A percentile compares a stretch with the other conserved stretches of the same genome.
Conservation (phyloP, 1,140 invertebrate genomes). For the Forficula auricularia region DNA sequence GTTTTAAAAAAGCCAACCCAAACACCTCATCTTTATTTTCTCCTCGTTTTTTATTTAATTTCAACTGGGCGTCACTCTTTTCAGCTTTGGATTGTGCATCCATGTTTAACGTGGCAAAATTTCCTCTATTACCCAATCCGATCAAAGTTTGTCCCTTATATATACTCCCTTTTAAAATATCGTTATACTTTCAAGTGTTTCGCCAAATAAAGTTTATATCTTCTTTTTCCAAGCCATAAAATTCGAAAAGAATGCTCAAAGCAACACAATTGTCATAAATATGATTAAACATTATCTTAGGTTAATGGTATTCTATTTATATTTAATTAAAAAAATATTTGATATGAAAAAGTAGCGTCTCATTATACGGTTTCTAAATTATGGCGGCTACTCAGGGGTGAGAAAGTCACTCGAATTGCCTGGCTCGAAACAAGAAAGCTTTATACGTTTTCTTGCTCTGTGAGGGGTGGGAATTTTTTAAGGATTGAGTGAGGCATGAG, state of each 20-base stretch:
- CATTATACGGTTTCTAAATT: conserved; percentile 10
- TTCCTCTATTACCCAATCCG: conserved; percentile 18
- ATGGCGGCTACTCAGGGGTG: too few species aligned
- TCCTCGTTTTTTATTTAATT: too few species aligned
- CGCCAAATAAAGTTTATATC: conserved; percentile 22
- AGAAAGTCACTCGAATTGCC: too few species aligned
- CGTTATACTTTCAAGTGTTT: conserved; percentile 19
- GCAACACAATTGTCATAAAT: conserved; percentile 23
- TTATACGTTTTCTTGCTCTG: conserved; percentile 4
- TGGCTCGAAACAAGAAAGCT: conserved; percentile 8
- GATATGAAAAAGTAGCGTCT: neutral
- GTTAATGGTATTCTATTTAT: too few species aligned
- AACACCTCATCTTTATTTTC: too few species aligned
- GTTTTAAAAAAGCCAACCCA: too few species aligned
- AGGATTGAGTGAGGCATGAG: too few species aligned
- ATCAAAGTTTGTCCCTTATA: conserved; percentile 19
- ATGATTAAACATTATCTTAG: conserved; percentile 21
- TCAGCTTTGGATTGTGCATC: too few species aligned
- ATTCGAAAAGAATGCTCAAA: conserved; percentile 17
- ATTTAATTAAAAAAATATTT: too few species aligned
- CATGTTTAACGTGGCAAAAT: conserved; percentile 10
- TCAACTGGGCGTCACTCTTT: too few species aligned
- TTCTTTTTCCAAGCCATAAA: conserved; percentile 24
- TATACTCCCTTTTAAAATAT: conserved; percentile 21
- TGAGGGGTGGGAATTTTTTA: neutral